phyloP scores from a whole-genome alignment of 2,113 vertebrate species.

The Thinocorus orbignyianus region DNA sequence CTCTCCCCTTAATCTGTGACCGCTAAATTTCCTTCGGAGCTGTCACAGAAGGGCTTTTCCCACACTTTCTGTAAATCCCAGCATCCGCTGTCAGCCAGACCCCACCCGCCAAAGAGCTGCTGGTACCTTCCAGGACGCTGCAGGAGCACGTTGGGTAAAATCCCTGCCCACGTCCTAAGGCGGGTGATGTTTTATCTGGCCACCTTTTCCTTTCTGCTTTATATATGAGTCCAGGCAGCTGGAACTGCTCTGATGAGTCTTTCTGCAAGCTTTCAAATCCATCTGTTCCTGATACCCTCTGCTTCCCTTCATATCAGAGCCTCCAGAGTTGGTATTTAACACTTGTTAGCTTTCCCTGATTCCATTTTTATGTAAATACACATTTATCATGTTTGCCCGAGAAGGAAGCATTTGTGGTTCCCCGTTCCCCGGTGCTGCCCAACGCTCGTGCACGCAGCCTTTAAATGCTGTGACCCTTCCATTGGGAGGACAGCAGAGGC shows the following conservation, averaged over 20 bases:
- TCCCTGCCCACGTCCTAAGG: background rate
- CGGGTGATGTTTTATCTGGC: background rate
- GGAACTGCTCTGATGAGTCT: background rate
- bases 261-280: background rate
- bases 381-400: background rate
- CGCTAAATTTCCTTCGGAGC: background rate
- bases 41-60: background rate
- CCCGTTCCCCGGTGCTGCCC: background rate
- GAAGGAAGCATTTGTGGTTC: background rate
- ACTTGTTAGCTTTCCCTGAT: background rate
- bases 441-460: accelerated
- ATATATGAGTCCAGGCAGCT: background rate
- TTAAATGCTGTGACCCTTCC: background rate
- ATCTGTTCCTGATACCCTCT: background rate
- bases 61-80: background rate
- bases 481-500: background rate
- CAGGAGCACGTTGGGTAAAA: background rate
- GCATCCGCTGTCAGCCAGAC: background rate
- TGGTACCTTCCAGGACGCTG: background rate
- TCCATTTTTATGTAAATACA: background rate
- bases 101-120: background rate
- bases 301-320: background rate
- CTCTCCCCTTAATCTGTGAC: background rate
- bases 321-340: background rate
- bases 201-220: background rate